phyloP scores from a whole-genome alignment of 2,888 invertebrate genomes.

The Lissonota sp. region DNA sequence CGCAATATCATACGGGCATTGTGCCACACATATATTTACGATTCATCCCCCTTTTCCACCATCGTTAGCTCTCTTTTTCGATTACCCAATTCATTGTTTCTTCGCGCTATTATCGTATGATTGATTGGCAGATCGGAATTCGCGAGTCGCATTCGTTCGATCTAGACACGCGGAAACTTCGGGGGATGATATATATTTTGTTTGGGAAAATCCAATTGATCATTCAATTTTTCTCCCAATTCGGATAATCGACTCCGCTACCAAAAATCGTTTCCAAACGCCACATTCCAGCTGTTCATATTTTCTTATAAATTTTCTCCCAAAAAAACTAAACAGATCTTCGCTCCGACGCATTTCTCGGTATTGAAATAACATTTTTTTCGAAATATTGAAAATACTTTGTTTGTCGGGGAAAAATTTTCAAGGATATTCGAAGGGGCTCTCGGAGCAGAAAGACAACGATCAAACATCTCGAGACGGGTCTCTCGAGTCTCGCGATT shows the following conservation, averaged over 20 bases:
- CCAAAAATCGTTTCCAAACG: too few species aligned
- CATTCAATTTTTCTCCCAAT: too few species aligned
- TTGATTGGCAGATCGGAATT: conserved; percentile 42
- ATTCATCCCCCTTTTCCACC: conserved; percentile 53
- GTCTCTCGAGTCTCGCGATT: conserved; percentile 50
- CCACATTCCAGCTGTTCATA: too few species aligned
- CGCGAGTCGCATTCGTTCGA: neutral
- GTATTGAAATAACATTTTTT: too few species aligned
- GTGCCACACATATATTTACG: conserved; percentile 31
- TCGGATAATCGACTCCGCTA: too few species aligned
- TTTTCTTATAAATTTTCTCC: too few species aligned
- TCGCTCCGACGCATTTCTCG: too few species aligned
- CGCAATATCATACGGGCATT: conserved; percentile 25
- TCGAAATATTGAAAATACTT: too few species aligned
- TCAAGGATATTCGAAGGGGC: too few species aligned
- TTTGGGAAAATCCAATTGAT: too few species aligned
- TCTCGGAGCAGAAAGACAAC: conserved; percentile 42
- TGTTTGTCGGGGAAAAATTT: too few species aligned
- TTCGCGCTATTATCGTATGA: conserved; percentile 38
- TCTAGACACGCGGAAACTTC: neutral
- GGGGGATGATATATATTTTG: neutral
- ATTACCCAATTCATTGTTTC: conserved; percentile 61
- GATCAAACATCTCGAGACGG: conserved; percentile 29
- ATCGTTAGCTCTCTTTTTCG: conserved; percentile 54
- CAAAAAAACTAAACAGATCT: too few species aligned